These are phyloP conservation scores for Caenorhabditis virilis DNA, from an alignment of 2,888 invertebrate species.

Conservation along the genomic window DNA sequence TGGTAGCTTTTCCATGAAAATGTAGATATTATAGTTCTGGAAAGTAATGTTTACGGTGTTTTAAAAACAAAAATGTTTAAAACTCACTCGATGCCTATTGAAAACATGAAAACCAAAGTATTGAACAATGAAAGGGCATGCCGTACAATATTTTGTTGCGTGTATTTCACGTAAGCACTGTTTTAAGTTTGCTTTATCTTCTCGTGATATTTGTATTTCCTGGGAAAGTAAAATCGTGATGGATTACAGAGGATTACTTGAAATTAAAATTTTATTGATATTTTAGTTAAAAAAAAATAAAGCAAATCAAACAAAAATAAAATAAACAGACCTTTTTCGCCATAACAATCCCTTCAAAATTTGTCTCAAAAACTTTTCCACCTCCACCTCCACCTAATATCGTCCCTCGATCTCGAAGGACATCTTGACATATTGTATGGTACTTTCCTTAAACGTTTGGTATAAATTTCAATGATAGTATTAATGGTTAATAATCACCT, in stretches of 20 bases:
- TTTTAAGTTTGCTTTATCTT: background rate
- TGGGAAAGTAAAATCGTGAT: background rate
- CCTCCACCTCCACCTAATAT: background rate
- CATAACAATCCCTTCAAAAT: background rate
- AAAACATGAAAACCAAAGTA: slow-evolving; percentile 12
- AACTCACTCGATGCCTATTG: slow-evolving; percentile 18
- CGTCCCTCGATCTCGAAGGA: no score
- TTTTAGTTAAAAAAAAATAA: no score
- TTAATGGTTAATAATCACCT: no score
- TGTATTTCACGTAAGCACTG: slow-evolving; percentile 17
- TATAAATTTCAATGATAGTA: no score
- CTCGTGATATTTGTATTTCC: slow-evolving; percentile 1
- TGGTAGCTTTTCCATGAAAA: slow-evolving; percentile 34
- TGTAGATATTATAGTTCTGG: slow-evolving; percentile 13
- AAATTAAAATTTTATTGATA: no score
- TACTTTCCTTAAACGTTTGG: no score
- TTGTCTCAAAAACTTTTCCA: slow-evolving; percentile 1
- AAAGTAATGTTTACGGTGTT: no score
- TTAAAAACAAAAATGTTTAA: no score
- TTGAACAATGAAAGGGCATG: slow-evolving; percentile 26
- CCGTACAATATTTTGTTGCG: slow-evolving; percentile 18
- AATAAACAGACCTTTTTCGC: background rate
- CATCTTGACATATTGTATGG: no score
- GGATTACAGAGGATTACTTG: no score
- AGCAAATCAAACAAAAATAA: background rate